These are phyloP conservation scores for Cylas formicarius DNA, from an alignment of 1,140 invertebrate species.

Conservation along the genomic window DNA sequence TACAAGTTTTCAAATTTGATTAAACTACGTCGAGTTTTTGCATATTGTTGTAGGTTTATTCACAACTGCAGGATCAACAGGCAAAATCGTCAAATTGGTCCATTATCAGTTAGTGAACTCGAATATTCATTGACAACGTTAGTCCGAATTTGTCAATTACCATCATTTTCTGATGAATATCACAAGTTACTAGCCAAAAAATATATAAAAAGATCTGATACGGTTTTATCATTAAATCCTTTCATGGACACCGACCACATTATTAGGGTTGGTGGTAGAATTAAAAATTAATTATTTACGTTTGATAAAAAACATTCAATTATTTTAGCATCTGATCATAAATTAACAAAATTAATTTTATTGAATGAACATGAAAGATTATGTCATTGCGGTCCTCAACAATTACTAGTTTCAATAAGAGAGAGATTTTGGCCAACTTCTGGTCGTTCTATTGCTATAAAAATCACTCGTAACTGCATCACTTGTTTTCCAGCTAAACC, in stretches of 20 bases:
- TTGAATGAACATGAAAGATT: constrained; percentile 15
- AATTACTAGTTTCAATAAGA: constrained; percentile 19
- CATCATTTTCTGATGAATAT: constrained; percentile 16
- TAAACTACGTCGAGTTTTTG: constrained; percentile 13
- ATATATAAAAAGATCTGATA: constrained; percentile 8
- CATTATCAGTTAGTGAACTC: constrained; percentile 5
- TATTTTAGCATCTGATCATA: constrained; percentile 30
- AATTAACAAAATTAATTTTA: constrained; percentile 22
- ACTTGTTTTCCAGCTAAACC: constrained; percentile 22
- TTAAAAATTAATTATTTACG: constrained; percentile 29
- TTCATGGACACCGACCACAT: constrained; percentile 38
- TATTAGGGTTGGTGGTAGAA: constrained; percentile 40
- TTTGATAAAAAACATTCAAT: constrained; percentile 37
- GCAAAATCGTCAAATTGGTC: constrained; percentile 1
- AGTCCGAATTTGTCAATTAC: constrained; percentile 6
- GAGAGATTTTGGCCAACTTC: constrained; percentile 29
- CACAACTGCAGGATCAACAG: constrained; percentile 2
- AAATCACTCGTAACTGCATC: too few relatives aligned
- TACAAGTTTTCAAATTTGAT: constrained; percentile 11
- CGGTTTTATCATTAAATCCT: constrained; percentile 19
- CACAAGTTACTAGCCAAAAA: constrained; percentile 7
- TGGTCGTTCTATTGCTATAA: too few relatives aligned
- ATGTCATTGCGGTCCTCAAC: constrained; percentile 31
- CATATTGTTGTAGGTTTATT: constrained; percentile 11
- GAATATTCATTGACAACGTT: constrained; percentile 5